These are phyloP conservation scores for Troides helena DNA, from an alignment of 2,888 invertebrate genomes.

Conservation along the genomic window DNA sequence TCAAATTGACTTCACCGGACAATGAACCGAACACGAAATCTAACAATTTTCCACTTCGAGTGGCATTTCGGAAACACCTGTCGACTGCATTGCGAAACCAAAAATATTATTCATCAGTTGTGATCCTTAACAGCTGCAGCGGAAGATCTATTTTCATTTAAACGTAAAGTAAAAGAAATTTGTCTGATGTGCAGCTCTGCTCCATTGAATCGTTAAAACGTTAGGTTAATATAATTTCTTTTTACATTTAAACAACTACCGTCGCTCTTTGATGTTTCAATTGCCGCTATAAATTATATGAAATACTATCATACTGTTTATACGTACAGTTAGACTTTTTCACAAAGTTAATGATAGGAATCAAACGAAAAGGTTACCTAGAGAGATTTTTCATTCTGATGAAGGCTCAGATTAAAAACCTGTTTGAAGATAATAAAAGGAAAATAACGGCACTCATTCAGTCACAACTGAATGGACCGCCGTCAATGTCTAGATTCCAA, in stretches of 20 bases:
- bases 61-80: constrained; percentile 69
- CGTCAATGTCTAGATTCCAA: constrained; percentile 54
- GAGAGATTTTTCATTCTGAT: not conserved
- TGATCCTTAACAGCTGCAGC: constrained; percentile 39
- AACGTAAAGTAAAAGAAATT: constrained; percentile 22
- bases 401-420: not conserved
- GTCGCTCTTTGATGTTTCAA: constrained; percentile 38
- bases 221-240: constrained; percentile 57
- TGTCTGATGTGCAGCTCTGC: constrained; percentile 40
- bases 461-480: constrained; percentile 53
- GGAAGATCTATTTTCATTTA: constrained; percentile 42
- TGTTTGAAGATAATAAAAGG: constrained; percentile 24
- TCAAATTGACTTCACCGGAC: constrained; percentile 66
- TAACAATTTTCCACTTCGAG: constrained; percentile 68
- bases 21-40: constrained; percentile 65
- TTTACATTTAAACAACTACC: constrained; percentile 48
- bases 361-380: too few species aligned
- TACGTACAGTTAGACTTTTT: not conserved
- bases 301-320: not conserved
- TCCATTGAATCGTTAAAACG: constrained; percentile 55
- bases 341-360: not conserved
- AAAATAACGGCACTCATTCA: constrained; percentile 38
- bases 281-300: constrained; percentile 7
- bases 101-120: constrained; percentile 33
- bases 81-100: constrained; percentile 40